phyloP scores from a whole-genome alignment of 2,797 vertebrate genomes.

The Melanotaenia trifasciata region DNA sequence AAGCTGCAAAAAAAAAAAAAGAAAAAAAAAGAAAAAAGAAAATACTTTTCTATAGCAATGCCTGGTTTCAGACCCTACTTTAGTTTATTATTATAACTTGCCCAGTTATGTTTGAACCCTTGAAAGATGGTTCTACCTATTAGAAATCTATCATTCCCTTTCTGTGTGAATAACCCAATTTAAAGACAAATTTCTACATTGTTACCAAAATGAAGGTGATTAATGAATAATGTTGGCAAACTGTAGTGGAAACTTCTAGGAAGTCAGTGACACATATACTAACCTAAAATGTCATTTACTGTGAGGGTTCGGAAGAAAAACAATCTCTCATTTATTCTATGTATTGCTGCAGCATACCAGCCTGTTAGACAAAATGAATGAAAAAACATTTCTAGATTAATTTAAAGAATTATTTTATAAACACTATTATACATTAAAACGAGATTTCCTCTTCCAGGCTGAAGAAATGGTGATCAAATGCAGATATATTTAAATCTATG shows the following conservation, averaged over 20 bases:
- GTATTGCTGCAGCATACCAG: background rate
- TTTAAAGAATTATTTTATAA: background rate
- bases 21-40: background rate
- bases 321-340: background rate
- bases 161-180: background rate
- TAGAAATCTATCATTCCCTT: background rate
- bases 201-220: slow-evolving; percentile 38
- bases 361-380: background rate
- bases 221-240: slow-evolving; percentile 72
- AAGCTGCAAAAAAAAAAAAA: background rate
- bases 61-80: background rate
- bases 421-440: background rate
- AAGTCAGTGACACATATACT: slow-evolving; percentile 66
- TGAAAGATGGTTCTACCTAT: background rate
- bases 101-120: background rate
- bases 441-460: background rate
- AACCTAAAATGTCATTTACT: slow-evolving; percentile 43
- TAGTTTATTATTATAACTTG: background rate
- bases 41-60: background rate
- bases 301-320: slow-evolving; percentile 7
- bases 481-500: background rate
- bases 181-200: no score
- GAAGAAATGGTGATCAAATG: background rate
- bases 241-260: slow-evolving; percentile 60
- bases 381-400: background rate